These are phyloP conservation scores for Melitaea cinxia DNA, from an alignment of 1,140 invertebrate species.

Conservation along the genomic window DNA sequence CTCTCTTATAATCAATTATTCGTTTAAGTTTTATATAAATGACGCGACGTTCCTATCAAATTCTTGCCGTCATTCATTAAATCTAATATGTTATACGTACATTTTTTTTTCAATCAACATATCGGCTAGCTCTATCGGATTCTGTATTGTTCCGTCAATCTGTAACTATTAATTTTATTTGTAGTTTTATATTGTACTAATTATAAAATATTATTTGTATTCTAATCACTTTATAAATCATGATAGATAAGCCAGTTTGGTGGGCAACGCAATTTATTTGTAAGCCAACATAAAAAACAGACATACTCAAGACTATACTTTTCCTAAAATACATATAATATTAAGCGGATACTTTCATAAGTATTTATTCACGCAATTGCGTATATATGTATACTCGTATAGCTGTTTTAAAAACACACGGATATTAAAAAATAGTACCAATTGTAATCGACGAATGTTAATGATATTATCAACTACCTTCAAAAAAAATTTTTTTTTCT, in stretches of 20 bases:
- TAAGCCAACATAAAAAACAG: too few relatives aligned
- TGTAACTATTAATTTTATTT: conserved; percentile 2
- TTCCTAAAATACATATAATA: too few relatives aligned
- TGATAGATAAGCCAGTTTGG: background rate
- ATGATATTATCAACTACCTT: background rate
- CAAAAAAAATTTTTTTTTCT: background rate
- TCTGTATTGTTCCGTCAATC: conserved; percentile 3
- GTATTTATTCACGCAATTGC: too few relatives aligned
- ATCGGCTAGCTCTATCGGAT: background rate
- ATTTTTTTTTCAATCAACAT: conserved; percentile 21
- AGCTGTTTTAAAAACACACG: too few relatives aligned
- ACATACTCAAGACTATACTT: too few relatives aligned
- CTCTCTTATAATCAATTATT: conserved; percentile 76
- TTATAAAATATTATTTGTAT: background rate
- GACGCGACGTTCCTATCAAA: conserved; percentile 61
- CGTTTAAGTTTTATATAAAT: conserved; percentile 73
- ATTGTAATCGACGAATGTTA: too few relatives aligned
- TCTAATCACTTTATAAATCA: background rate
- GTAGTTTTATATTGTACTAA: conserved; percentile 4
- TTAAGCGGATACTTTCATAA: too few relatives aligned
- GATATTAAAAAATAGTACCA: too few relatives aligned
- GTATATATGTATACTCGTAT: too few relatives aligned
- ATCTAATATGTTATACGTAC: conserved; percentile 44
- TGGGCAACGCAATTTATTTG: background rate
- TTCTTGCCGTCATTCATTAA: conserved; percentile 64